Evolutionary conservation across 1,140 invertebrate species (phyloP).

Genomic region (Zaprionus camerounensis): DNA sequence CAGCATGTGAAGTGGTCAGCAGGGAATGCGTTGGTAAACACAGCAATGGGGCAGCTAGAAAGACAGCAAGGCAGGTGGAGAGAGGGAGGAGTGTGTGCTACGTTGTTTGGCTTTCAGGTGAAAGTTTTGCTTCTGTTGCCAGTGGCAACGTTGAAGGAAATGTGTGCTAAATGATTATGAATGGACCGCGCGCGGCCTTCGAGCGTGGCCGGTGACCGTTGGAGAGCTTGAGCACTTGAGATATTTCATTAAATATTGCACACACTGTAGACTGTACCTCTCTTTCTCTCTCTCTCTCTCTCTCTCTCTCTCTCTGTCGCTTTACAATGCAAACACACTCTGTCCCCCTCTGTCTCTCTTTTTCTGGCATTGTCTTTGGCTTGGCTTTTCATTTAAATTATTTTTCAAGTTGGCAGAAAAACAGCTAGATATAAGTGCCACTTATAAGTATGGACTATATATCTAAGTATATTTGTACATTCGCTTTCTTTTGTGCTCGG

Average conservation of each 20-base stretch:
- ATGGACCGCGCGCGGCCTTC: conserved; percentile 16
- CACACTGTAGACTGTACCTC: neutral
- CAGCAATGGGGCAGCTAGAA: neutral
- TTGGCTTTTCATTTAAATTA: conserved; percentile 47
- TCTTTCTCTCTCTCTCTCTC: neutral
- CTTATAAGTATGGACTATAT: neutral
- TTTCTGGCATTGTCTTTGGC: neutral
- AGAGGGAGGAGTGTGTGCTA: neutral
- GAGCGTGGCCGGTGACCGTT: neutral
- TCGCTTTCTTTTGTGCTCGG: neutral
- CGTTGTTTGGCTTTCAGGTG: conserved; percentile 41
- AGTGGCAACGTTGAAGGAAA: conserved; percentile 24
- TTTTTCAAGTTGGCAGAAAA: conserved; percentile 31
- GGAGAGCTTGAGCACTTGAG: conserved; percentile 17
- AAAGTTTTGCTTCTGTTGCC: conserved; percentile 39
- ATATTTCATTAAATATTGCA: conserved; percentile 35
- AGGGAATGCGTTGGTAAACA: conserved; percentile 2
- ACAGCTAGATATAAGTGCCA: neutral
- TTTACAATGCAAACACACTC: neutral
- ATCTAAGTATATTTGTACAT: neutral
- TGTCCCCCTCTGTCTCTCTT: no score
- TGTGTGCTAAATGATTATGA: conserved; percentile 52
- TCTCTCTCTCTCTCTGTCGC: neutral
- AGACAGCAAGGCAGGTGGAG: neutral
- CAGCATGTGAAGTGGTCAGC: conserved; percentile 20